Conservation (phyloP, 2,113 vertebrate genomes). For the Mustelus asterias region DNA sequence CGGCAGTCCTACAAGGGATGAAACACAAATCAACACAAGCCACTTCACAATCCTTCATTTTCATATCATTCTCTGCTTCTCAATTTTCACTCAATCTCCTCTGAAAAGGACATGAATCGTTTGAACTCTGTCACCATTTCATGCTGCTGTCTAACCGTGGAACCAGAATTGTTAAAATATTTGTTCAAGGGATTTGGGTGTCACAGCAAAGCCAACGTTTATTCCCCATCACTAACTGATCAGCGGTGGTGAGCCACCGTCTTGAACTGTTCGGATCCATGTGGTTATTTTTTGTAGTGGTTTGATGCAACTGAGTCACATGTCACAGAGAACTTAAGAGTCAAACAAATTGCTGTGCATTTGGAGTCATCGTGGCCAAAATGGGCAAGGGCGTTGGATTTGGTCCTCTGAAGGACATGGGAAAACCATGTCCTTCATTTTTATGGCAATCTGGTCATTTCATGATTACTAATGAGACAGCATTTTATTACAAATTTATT, state of each 20-base stretch:
- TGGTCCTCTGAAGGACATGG: too few species aligned
- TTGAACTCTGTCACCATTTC: background rate
- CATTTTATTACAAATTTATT: background rate
- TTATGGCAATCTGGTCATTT: too few species aligned
- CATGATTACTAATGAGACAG: background rate
- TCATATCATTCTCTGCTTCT: background rate
- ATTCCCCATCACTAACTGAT: background rate
- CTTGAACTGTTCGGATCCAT: background rate
- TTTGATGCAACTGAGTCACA: too few species aligned
- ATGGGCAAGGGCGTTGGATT: too few species aligned
- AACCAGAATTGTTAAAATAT: background rate
- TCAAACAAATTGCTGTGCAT: background rate
- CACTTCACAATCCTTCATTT: background rate
- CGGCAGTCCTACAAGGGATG: conserved; percentile 68
- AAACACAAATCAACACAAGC: background rate
- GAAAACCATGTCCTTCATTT: too few species aligned
- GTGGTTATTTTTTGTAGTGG: background rate
- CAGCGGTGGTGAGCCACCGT: too few species aligned
- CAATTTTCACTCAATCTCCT: background rate
- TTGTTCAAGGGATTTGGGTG: background rate
- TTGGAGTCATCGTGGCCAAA: too few species aligned
- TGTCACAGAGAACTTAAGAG: background rate
- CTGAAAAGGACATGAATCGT: background rate
- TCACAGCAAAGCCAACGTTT: background rate
- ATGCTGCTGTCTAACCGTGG: too few species aligned